phyloP scores from a whole-genome alignment of 2,797 vertebrate genomes.

The Ciconia nigra region DNA sequence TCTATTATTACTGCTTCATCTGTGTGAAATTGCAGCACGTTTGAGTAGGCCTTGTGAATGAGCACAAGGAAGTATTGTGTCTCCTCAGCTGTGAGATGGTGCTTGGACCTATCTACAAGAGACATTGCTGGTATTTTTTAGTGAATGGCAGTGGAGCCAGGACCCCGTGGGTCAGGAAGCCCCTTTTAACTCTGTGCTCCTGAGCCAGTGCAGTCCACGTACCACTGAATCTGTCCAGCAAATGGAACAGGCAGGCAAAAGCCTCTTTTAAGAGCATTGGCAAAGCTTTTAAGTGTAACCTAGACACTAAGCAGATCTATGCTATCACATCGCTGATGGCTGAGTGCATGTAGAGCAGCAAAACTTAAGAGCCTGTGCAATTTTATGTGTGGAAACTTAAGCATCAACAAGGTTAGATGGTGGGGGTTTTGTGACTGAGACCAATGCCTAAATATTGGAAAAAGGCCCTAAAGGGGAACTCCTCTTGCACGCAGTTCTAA shows the following conservation, averaged over 20 bases:
- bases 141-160: not conserved
- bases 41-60: not conserved
- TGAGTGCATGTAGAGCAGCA: fast-evolving
- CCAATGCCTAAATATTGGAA: not conserved
- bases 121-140: not conserved
- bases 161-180: fast-evolving
- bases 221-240: not conserved
- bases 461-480: not conserved
- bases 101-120: not conserved
- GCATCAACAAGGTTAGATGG: not conserved
- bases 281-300: not conserved
- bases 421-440: not conserved
- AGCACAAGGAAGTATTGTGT: not conserved
- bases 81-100: not conserved
- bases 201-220: fast-evolving
- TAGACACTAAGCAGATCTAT: not conserved
- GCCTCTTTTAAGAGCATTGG: fast-evolving
- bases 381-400: not conserved
- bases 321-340: fast-evolving
- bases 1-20: not conserved
- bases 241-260: fast-evolving
- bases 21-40: not conserved
- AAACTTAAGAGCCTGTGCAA: not conserved
- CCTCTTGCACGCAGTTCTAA: not conserved
- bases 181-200: not conserved